These are phyloP conservation scores for Gnatocerus cornutus DNA, from an alignment of 2,888 invertebrate species.

Conservation along the genomic window DNA sequence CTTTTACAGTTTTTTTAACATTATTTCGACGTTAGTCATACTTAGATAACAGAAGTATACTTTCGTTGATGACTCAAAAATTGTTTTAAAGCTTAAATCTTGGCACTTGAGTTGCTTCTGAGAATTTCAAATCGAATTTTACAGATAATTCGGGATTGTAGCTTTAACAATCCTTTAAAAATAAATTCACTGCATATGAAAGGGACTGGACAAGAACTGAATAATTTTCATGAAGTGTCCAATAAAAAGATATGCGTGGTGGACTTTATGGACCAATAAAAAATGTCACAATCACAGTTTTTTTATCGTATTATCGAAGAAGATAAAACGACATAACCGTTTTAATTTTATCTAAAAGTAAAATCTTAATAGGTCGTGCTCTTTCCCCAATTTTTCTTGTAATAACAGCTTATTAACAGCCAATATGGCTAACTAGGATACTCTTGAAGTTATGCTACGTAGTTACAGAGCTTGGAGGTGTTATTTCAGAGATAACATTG, in stretches of 20 bases:
- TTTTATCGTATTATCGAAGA: background rate
- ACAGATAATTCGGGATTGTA: no score
- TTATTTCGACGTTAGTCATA: no score
- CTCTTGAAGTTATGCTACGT: background rate
- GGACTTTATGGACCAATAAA: background rate
- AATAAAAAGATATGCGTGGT: background rate
- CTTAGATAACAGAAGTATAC: no score
- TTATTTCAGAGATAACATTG: constrained; percentile 24
- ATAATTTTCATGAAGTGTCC: background rate
- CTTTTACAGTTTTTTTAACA: no score
- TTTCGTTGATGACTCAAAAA: no score
- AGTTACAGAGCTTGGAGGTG: constrained; percentile 1
- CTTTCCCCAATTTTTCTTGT: background rate
- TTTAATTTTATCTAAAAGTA: background rate
- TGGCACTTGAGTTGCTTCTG: no score
- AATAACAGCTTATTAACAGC: constrained; percentile 1
- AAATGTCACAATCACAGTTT: constrained; percentile 5
- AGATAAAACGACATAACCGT: background rate
- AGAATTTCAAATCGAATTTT: no score
- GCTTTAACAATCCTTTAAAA: no score
- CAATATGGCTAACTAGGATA: background rate
- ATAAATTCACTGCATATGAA: no score
- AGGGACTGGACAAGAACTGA: background rate
- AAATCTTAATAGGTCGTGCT: constrained; percentile 3
- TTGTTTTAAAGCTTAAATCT: no score